Evolutionary conservation across 2,888 invertebrate genomes (phyloP), one percentile per base, ranked within the genome.

Genomic region (Hirtodrosophila trivittata): DNA sequence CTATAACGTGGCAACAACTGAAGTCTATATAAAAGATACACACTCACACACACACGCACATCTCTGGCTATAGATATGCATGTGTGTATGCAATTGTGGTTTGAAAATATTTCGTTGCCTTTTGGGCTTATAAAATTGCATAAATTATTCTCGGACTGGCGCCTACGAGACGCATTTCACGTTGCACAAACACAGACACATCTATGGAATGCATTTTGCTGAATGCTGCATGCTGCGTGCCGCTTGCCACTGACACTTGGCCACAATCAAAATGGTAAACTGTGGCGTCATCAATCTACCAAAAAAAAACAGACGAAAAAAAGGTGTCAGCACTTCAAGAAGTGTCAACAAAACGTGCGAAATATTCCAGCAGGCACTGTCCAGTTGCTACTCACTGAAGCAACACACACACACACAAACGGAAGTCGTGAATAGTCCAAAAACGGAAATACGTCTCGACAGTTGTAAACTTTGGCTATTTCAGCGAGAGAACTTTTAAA

Each of bases 111-210:
- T 71, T 65, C 49, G 68, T 59, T 71, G 58, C 62, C 68, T 62
- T 70, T 70, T 74, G 45, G 32, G 39, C 57, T 33, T 45, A 45
- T 46, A 33, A 54, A 74, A 69, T 69, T 69, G 72, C 70, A 75
- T 75, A 75, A 77, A 75, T 75, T 77, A 77, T 66, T 63, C 59
- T 63, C 49, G 56, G 57, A 65, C 59, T 75, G 75, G 75, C 75
- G 75, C 75, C 75, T 68, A 68, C 57, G 56, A 77, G 68, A 73
- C 74, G 69, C 75, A 74, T 73, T 51, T 67, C 47, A 56, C 49
- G 49, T 42, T 39, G 49, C 62, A 47, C 51, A 59, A n/a, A n/a
- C n/a, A n/a, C n/a, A n/a, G n/a, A n/a, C 60, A 60, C 47, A 47
- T 63, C 50, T 42, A 60, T 50, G 21, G 32, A 30, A 7, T 12